Evolutionary conservation across 1,140 invertebrate genomes (phyloP), one percentile per base, ranked within the genome.

Genomic region (Tyrophagus putrescentiae): DNA sequence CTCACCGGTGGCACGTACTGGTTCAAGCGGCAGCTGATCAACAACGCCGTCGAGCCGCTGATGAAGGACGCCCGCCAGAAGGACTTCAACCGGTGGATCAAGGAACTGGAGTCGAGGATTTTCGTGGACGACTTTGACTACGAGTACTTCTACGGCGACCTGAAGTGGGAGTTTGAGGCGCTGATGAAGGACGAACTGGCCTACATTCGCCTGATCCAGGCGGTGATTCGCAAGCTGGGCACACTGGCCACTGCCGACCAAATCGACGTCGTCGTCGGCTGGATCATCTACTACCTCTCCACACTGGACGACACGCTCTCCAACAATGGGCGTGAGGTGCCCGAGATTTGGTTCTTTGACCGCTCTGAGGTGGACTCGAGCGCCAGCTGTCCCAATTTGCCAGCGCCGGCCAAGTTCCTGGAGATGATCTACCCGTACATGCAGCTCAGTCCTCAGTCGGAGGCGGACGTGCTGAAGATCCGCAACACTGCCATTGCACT

Each of bases 111-210:
- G 31, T 6, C 45, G 18, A 48, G 45, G 18, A 48, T 48, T 48
- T 13, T 21, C 7, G 45, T 7, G 7, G 7, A 7, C 45, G 45
- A 48, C 31, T 48, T 25, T 48, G 45, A 48, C 18, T 48, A 48
- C 31, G 45, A 48, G 31, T 48, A 9, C 31, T 29, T 48, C 13
- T 48, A 18, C 31, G 45, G 45, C 7, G 45, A 48, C 7, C 21
- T 48, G 18, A 48, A 18, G 18, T 48, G 45, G 45, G 45, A 48
- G 31, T 48, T 48, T 48, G 45, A 48, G 31, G 45, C 7, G 6
- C 45, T 48, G 45, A 48, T 48, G 45, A 48, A 48, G 45, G 45
- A 48, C 18, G 45, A 48, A 29, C 31, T 48, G 7, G 45, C 45
- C 21, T 48, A 7, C 18, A 6, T 48, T 48, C 45, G 45, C 23